A percentile compares a stretch with the other conserved stretches of the same genome.
phyloP scores from a whole-genome alignment of 2,888 invertebrate genomes.

The Hetaerina titia region DNA sequence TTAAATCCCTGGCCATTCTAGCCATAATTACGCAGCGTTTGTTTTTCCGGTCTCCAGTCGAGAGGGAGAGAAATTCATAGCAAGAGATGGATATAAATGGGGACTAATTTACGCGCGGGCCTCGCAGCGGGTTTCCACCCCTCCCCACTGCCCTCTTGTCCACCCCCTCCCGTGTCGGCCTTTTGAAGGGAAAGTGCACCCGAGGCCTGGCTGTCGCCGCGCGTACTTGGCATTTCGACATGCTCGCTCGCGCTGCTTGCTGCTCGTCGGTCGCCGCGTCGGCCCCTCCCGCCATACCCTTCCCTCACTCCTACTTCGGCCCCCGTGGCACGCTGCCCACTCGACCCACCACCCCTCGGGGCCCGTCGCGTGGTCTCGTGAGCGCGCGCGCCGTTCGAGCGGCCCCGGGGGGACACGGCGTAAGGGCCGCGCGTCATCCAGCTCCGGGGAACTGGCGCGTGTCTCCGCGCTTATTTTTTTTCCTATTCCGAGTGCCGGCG shows the following conservation, averaged over 20 bases:
- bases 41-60: conserved; percentile 15
- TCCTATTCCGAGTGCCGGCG: background rate
- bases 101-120: conserved; percentile 58
- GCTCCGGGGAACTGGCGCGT: background rate
- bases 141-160: background rate
- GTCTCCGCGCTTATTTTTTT: background rate
- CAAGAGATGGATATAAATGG: conserved; percentile 40
- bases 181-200: conserved; percentile 61
- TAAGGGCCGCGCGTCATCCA: background rate
- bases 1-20: background rate
- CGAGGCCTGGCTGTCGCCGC: conserved; percentile 39
- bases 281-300: background rate
- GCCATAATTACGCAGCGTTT: conserved; percentile 56
- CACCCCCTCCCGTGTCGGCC: background rate
- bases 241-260: background rate
- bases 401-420: background rate
- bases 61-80: conserved; percentile 17
- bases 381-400: background rate
- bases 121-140: conserved; percentile 49
- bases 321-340: background rate
- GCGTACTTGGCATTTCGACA: conserved; percentile 33
- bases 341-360: background rate
- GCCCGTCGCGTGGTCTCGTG: background rate
- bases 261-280: background rate
- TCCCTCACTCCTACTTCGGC: background rate